These are phyloP conservation scores for Pardosa pseudoannulata DNA, from an alignment of 2,888 invertebrate species.

Conservation along the genomic window DNA sequence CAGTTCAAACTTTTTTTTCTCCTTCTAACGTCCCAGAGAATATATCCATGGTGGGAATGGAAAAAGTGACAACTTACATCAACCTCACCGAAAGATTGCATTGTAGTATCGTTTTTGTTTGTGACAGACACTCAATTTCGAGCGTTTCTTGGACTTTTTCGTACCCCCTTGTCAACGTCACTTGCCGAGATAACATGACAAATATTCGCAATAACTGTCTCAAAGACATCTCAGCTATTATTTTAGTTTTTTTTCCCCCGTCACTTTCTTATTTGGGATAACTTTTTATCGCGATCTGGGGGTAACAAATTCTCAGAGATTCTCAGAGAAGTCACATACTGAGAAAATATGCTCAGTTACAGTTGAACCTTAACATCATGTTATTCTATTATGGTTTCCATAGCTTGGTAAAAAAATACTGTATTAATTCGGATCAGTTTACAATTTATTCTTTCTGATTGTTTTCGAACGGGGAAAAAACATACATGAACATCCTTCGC, in stretches of 20 bases:
- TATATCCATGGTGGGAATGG: background rate
- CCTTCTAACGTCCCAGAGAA: background rate
- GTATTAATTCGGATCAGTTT: no score
- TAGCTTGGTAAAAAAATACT: no score
- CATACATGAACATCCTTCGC: no score
- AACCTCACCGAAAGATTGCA: background rate
- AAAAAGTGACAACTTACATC: background rate
- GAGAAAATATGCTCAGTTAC: no score
- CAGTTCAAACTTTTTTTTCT: background rate
- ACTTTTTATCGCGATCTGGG: no score
- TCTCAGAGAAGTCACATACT: no score
- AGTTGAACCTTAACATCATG: no score
- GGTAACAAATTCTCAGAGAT: no score
- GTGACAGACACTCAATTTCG: slow-evolving; percentile 9
- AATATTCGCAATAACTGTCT: slow-evolving; percentile 63
- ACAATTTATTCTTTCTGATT: no score
- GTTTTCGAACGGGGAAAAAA: no score
- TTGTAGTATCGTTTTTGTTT: background rate
- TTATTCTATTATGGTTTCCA: no score
- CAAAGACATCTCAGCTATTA: slow-evolving; percentile 49
- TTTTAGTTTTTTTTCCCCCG: slow-evolving; percentile 24
- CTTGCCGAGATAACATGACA: slow-evolving; percentile 60
- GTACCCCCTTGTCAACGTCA: slow-evolving; percentile 64
- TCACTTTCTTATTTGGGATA: no score
- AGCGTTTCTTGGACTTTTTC: background rate